Evolutionary conservation across 2,113 vertebrate genomes (phyloP).

Genomic region (Burhinus oedicnemus): DNA sequence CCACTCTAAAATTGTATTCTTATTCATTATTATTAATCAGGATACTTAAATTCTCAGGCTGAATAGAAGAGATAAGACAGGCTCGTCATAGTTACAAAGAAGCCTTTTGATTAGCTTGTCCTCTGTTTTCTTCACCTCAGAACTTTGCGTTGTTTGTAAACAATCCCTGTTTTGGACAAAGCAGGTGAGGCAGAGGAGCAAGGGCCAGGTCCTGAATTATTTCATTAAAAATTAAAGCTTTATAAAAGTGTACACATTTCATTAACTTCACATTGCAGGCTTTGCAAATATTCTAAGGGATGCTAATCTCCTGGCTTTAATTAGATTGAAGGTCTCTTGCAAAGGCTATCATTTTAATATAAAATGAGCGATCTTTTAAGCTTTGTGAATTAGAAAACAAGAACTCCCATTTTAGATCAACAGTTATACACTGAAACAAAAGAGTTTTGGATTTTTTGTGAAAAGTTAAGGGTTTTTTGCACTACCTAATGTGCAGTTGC

Average conservation of each 20-base stretch:
- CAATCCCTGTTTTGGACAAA: background rate
- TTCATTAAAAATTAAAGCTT: conserved; percentile 81
- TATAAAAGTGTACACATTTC: conserved; percentile 80
- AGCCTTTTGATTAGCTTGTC: background rate
- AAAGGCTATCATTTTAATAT: conserved; percentile 80
- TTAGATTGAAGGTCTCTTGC: conserved; percentile 79
- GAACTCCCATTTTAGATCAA: conserved; percentile 71
- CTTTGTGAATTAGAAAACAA: conserved; percentile 71
- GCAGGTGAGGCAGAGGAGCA: conserved; percentile 34
- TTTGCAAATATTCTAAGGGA: conserved; percentile 80
- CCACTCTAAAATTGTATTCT: background rate
- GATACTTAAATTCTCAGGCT: background rate
- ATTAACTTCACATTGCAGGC: conserved; percentile 75
- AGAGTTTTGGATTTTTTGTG: background rate
- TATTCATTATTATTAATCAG: background rate
- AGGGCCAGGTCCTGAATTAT: conserved; percentile 53
- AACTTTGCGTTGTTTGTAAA: conserved; percentile 37
- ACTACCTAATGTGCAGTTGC: fast-evolving
- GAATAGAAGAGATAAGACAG: background rate
- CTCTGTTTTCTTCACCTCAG: background rate
- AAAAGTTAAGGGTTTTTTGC: background rate
- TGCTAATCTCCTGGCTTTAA: conserved; percentile 79
- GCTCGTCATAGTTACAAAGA: background rate
- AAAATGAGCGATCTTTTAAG: conserved; percentile 70
- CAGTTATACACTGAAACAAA: conserved; percentile 45